A percentile compares a stretch with the other conserved stretches of the same genome.
Evolutionary conservation across 2,113 vertebrate genomes (phyloP).

Genomic region (Columbina picui): DNA sequence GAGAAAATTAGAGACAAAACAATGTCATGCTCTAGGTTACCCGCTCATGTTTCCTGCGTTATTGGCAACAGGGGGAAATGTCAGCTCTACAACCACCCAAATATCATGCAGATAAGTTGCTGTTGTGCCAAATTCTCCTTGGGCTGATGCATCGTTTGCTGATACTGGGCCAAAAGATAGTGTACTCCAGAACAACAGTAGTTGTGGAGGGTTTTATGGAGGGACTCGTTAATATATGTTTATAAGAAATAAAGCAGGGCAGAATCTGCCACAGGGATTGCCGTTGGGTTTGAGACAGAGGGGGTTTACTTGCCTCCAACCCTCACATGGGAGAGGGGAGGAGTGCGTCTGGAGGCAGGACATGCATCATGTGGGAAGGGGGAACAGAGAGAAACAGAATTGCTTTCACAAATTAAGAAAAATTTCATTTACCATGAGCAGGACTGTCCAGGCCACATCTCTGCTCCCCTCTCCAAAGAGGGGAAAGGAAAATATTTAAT

Average conservation of each 20-base stretch:
- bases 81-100: neutral
- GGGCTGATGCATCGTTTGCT: neutral
- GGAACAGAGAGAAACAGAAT: neutral
- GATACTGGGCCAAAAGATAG: neutral
- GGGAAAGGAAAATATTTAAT: neutral
- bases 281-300: neutral
- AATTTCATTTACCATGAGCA: neutral
- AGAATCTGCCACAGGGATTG: neutral
- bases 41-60: accelerated
- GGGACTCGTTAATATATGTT: neutral
- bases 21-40: neutral
- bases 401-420: neutral
- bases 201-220: neutral
- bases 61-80: neutral
- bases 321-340: neutral
- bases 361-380: neutral
- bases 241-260: neutral
- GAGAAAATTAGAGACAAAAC: neutral
- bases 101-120: neutral
- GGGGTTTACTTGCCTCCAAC: neutral
- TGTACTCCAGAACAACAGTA: neutral
- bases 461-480: neutral
- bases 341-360: neutral
- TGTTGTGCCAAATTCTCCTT: neutral
- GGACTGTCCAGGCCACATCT: neutral